Percentiles rank a stretch among this genome's conserved stretches.
phyloP scores from a whole-genome alignment of 2,113 vertebrate genomes.

The Hippoglossus stenolepis region DNA sequence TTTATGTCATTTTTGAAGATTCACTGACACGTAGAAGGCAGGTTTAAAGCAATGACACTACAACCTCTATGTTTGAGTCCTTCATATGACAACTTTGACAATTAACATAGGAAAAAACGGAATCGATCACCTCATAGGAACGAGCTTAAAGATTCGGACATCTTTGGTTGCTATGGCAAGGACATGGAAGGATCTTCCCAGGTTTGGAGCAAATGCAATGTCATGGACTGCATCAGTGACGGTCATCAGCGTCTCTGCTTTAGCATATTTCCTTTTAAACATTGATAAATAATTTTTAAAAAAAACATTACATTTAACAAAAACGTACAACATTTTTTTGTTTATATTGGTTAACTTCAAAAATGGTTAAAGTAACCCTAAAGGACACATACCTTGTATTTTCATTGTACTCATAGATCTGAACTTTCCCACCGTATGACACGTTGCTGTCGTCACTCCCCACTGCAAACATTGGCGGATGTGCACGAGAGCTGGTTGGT shows the following conservation, averaged over 20 bases:
- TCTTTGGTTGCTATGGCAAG: constrained; percentile 98
- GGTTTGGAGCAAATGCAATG: constrained; percentile 96
- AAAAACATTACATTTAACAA: background rate
- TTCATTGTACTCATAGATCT: constrained; percentile 98
- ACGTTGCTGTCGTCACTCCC: constrained; percentile 95
- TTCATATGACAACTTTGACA: background rate
- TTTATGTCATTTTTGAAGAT: no score
- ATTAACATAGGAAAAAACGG: background rate
- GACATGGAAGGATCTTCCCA: constrained; percentile 96
- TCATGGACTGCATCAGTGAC: constrained; percentile 97
- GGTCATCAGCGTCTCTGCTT: constrained; percentile 96
- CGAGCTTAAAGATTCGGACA: constrained; percentile 95
- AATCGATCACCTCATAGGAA: constrained; percentile 89
- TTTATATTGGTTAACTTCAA: background rate
- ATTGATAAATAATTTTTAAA: constrained; percentile 7
- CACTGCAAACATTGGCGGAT: constrained; percentile 96
- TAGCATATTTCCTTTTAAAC: constrained; percentile 90
- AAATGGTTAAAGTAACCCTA: background rate
- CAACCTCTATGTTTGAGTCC: background rate
- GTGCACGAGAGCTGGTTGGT: constrained; percentile 89
- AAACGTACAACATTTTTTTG: no score
- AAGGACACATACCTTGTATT: constrained; percentile 89
- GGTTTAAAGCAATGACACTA: background rate
- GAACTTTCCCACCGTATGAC: constrained; percentile 93
- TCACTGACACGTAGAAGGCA: background rate